Conservation (phyloP, 2,797 vertebrate species). For the Anniella stebbinsi region DNA sequence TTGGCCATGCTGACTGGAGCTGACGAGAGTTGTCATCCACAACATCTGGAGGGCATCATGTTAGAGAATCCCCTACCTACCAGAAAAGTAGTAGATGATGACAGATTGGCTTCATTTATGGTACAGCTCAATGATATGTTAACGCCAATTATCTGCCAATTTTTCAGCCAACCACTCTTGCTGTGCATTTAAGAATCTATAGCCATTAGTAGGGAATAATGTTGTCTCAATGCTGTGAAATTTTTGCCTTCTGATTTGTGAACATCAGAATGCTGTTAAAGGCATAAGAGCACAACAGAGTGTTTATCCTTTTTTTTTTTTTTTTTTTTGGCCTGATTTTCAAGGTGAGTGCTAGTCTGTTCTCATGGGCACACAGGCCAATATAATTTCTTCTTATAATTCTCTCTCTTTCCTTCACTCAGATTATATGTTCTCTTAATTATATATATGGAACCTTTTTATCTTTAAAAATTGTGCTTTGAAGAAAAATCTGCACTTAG, state of each 20-base stretch:
- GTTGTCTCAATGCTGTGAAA: not conserved
- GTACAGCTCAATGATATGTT: not conserved
- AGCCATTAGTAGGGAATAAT: not conserved
- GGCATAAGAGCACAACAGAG: not conserved
- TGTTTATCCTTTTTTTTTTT: not conserved
- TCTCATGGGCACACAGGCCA: not conserved
- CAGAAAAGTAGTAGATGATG: not conserved
- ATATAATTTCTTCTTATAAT: not conserved
- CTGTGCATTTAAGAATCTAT: not conserved
- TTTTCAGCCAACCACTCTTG: not conserved
- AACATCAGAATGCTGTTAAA: not conserved
- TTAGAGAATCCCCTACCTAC: not conserved
- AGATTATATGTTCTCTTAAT: not conserved
- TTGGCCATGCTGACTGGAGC: not conserved
- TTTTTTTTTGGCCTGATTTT: not conserved
- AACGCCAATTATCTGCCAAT: not conserved
- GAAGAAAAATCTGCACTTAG: not conserved
- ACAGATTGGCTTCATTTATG: not conserved
- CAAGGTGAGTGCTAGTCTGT: not conserved
- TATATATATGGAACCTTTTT: not conserved
- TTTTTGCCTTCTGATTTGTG: not conserved
- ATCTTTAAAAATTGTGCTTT: not conserved
- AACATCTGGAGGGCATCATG: no score
- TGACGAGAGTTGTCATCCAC: not conserved
- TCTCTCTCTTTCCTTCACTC: not conserved